Base-by-base conservation (phyloP, 2,113 vertebrate genomes). In the Crotalus helleri region DNA sequence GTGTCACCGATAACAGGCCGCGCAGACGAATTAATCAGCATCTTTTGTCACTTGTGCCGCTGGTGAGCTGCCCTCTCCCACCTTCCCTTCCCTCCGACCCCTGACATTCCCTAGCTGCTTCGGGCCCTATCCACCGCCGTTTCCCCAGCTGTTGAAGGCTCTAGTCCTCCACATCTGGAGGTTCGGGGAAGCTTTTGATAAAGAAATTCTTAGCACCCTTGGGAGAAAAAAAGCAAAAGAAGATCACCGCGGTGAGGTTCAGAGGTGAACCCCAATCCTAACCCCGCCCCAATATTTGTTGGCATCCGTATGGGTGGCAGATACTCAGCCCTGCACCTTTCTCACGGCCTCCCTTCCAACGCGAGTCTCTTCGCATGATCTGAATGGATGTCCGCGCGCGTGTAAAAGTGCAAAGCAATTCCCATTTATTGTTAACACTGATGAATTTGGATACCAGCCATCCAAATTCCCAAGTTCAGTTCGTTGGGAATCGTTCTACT, bases 21-120 rank as follows among this genome's bases (percentile, higher is more conserved):
- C 97, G 95, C 96, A 98, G 97, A 97, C 97, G 97, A 98, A 99
- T 99, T 98, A 98, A 98, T 99, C 98, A 98, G 97, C 98, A 98
- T 98, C 97, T 97, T 97, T 96, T 97, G 98, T 97, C 98, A 98
- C 85, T 97, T 95, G 96, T 96, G 93, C 93, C 94, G 94, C 92
- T 74, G 87, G 93, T 96, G 51, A 39, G n/a, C 87, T 39, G 29
- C 12, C 51, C 23, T 12, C 49, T 46, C 17, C 10, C 29, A 26
- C 15, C 69, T 19, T 1, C 5, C 53, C 21, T 69, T 15, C 51
- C 39, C 13, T n/a, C 15, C 44, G 17, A 15, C 1, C 26, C 64
- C 49, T 26, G 5, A 13, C 46, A 81, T 39, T 44, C 74, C 74
- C 17, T 21, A 81, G 33, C 7, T 44, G n/a, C 74, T 81, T 81